Evolutionary conservation across 2,113 vertebrate species (phyloP).

Genomic region (Platycercus adscitus): DNA sequence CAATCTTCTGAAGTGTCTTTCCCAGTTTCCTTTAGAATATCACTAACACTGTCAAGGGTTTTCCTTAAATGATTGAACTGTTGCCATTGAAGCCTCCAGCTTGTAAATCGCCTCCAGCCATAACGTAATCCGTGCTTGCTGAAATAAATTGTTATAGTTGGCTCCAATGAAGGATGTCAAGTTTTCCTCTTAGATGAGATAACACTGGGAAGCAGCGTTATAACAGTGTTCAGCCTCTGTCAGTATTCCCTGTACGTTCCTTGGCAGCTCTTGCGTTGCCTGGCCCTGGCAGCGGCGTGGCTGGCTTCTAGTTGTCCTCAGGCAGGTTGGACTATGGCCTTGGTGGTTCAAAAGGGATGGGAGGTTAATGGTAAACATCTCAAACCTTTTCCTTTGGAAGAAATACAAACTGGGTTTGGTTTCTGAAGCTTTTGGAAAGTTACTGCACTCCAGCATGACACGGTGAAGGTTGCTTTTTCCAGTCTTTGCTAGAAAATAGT

Average conservation of each 20-base stretch:
- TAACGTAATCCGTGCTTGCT: background rate
- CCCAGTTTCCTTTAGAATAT: background rate
- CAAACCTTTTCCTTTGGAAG: background rate
- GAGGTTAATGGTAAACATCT: background rate
- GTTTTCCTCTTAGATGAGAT: background rate
- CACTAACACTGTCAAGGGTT: background rate
- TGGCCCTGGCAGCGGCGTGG: background rate
- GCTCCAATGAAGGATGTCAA: background rate
- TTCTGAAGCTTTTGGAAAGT: background rate
- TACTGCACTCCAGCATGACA: background rate
- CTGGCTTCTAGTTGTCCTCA: background rate
- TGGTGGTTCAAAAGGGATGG: background rate
- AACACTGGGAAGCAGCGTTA: background rate
- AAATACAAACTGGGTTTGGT: background rate
- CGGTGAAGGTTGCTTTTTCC: background rate
- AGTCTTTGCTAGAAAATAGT: background rate
- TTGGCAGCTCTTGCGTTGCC: background rate
- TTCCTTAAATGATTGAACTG: background rate
- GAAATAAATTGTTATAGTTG: constrained; percentile 2
- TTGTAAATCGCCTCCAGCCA: constrained; percentile 18
- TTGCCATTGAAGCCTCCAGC: constrained; percentile 14
- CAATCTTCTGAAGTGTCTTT: background rate
- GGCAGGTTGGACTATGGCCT: background rate
- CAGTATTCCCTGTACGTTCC: background rate
- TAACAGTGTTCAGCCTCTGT: background rate